Base-by-base conservation (phyloP, 1,140 invertebrate genomes). In the Hycleus phaleratus region DNA sequence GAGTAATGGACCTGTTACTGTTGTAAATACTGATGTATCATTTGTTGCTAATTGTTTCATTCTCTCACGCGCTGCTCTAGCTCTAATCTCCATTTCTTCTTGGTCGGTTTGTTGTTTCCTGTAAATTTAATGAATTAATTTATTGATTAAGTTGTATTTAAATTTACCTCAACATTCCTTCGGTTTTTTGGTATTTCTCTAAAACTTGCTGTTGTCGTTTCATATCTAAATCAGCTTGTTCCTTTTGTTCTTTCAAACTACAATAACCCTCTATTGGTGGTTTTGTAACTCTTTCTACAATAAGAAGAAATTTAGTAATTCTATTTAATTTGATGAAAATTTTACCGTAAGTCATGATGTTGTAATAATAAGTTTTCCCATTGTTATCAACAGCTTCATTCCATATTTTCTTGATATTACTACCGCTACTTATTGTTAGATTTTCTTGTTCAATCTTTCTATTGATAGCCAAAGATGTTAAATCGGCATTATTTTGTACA, bases 331-430 rank as follows among this genome's bases (percentile, higher is more conserved):
- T 47, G 10, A 46, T 38, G 4, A 63, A 39, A 46, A 46, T 61
- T 65, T 49, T 74, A 87, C 88, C 87, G 77, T 86, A 85, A n/a
- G 87, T 90, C 61, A 84, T 78, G 18, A 81, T 82, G 71, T 91
- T 85, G 86, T 87, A 92, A 65, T 90, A 93, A 71, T 91, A 91
- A 6, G 80, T 80, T 57, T 84, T 79, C 10, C 87, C 88, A 64
- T 89, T 83, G 46, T 83, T 81, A 60, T 81, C 79, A 50, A 78
- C 80, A 0, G 83, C 83, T 67, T 91, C 86, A 61, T 83, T 82
- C 90, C 90, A 90, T 73, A 26, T 73, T 75, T 64, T 78, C 75
- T 42, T 74, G 7, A 32, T 32, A 32, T 7, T 7, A 32, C 32
- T 32, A 60, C 7, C 58, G 40, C 56, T 71, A 62, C 46, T 56